Conservation (phyloP, 2,888 invertebrate genomes). For the Hirtodrosophila confusa region DNA sequence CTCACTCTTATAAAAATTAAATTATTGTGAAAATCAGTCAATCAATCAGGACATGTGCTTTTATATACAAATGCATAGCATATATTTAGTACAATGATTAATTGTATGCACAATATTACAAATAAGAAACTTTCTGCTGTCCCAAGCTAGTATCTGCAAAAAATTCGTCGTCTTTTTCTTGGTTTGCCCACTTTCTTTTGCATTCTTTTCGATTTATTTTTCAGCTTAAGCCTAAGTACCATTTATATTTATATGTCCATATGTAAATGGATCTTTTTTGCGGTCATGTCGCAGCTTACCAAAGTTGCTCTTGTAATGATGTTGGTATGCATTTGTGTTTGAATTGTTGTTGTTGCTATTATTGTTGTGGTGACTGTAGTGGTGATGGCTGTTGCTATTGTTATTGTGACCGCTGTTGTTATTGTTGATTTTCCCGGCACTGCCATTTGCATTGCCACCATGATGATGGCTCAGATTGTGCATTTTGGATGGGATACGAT, state of each 20-base stretch:
- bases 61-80: no score
- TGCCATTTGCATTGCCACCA: constrained; percentile 32
- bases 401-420: constrained; percentile 34
- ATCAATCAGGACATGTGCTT: no score
- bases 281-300: constrained; percentile 73
- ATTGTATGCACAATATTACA: no score
- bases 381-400: constrained; percentile 28
- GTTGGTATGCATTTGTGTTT: constrained; percentile 56
- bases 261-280: constrained; percentile 26
- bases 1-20: no score
- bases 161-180: background rate
- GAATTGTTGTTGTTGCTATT: constrained; percentile 20
- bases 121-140: no score
- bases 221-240: background rate
- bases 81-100: no score
- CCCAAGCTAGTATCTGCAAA: no score
- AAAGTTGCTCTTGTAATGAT: constrained; percentile 82
- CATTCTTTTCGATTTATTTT: background rate
- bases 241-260: no score
- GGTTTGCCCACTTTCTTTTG: constrained; percentile 14
- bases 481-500: constrained; percentile 83
- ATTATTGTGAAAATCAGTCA: no score
- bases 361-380: constrained; percentile 27
- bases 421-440: constrained; percentile 42
- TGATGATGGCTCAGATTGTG: constrained; percentile 72